A percentile compares a stretch with the other conserved stretches of the same genome.
Evolutionary conservation across 2,888 invertebrate genomes (phyloP).

Genomic region (Seira sanloemensis): DNA sequence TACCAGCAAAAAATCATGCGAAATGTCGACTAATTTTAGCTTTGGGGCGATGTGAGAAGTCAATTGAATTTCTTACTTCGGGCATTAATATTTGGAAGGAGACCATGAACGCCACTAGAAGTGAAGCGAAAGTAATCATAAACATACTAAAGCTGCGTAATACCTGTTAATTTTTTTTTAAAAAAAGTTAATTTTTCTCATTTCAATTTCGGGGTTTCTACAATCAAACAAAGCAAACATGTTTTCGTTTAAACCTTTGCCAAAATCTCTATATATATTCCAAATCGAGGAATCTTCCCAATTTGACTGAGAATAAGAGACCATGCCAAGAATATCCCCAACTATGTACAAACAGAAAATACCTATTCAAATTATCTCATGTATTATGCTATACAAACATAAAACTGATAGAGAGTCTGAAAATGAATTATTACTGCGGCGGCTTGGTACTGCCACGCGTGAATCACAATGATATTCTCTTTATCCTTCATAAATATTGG

Average conservation of each 20-base stretch:
- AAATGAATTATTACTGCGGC: slow-evolving; percentile 49
- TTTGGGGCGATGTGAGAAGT: background rate
- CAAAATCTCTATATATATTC: slow-evolving; percentile 64
- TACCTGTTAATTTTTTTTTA: too few species aligned
- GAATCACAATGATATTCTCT: slow-evolving; percentile 22
- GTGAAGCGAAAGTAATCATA: slow-evolving; percentile 63
- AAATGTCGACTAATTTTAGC: background rate
- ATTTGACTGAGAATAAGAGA: slow-evolving; percentile 62
- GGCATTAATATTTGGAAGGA: slow-evolving; percentile 68
- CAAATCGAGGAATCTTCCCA: slow-evolving; percentile 59
- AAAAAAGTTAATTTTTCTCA: too few species aligned
- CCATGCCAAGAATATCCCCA: slow-evolving; percentile 67
- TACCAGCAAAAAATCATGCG: too few species aligned
- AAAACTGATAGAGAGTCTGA: background rate
- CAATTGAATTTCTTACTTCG: slow-evolving; percentile 34
- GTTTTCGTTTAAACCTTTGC: slow-evolving; percentile 38
- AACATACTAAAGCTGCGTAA: slow-evolving; percentile 61
- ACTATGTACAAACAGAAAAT: slow-evolving; percentile 29
- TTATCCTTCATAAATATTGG: slow-evolving; percentile 35
- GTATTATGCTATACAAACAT: too few species aligned
- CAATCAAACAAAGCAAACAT: too few species aligned
- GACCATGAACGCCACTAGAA: slow-evolving; percentile 61
- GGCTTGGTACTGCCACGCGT: slow-evolving; percentile 64
- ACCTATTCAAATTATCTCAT: background rate
- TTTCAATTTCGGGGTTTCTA: too few species aligned